These are phyloP conservation scores for Platichthys stellatus DNA, from an alignment of 2,113 vertebrate species.

Conservation along the genomic window DNA sequence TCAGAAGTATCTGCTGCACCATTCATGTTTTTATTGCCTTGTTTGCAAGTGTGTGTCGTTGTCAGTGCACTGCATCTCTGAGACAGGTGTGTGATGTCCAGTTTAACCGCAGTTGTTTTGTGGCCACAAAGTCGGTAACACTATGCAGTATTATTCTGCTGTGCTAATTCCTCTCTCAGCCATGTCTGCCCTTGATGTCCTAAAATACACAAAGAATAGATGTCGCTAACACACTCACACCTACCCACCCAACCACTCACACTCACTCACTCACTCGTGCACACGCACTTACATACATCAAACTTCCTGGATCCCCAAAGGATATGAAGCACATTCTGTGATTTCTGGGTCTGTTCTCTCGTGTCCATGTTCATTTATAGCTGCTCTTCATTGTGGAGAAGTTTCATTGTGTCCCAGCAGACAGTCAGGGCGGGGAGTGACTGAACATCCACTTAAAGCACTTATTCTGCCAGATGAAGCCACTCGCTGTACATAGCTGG, in stretches of 20 bases:
- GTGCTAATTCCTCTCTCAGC: constrained; percentile 77
- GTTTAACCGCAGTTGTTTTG: constrained; percentile 64
- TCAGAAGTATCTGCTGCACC: constrained; percentile 10
- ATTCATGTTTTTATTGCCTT: constrained; percentile 8
- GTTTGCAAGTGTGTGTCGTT: constrained; percentile 1
- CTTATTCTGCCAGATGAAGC: constrained; percentile 83
- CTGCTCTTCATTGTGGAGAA: constrained; percentile 86
- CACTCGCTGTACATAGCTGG: constrained; percentile 80
- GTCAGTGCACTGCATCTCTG: background rate
- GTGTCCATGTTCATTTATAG: constrained; percentile 88
- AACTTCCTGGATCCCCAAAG: constrained; percentile 71
- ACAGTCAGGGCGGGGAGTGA: constrained; percentile 61
- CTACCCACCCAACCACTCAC: constrained; percentile 36
- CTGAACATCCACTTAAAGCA: constrained; percentile 69
- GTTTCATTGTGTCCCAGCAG: constrained; percentile 73
- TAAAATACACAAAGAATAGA: constrained; percentile 80
- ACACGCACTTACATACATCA: constrained; percentile 38
- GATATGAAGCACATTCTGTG: constrained; percentile 84
- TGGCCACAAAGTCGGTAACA: constrained; percentile 55
- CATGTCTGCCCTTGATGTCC: constrained; percentile 83
- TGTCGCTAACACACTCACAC: constrained; percentile 40
- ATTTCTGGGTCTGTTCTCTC: constrained; percentile 87
- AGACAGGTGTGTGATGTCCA: constrained; percentile 29
- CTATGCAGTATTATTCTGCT: constrained; percentile 67
- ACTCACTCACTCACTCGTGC: constrained; percentile 7